phyloP scores from a whole-genome alignment of 1,140 invertebrate species.

The Zophobas atratus region DNA sequence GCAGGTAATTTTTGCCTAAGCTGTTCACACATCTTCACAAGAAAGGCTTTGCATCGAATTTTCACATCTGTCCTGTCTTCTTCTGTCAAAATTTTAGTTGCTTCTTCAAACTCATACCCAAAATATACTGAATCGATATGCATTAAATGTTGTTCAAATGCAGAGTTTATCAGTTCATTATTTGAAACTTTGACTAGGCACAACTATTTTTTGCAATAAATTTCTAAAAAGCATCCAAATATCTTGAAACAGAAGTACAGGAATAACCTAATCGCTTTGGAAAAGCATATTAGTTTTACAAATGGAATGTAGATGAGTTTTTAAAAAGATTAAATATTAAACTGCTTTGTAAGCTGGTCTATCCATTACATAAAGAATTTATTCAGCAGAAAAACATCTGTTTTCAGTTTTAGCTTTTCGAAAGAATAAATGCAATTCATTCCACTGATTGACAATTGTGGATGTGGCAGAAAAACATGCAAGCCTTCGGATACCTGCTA shows the following conservation, averaged over 20 bases:
- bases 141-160: conserved; percentile 1
- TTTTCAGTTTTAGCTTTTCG: neutral
- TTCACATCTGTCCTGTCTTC: neutral
- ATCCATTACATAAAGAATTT: conserved; percentile 10
- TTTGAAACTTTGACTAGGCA: conserved; percentile 12
- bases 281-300: conserved; percentile 14
- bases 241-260: conserved; percentile 22
- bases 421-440: neutral
- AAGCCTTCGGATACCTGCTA: conserved; percentile 1
- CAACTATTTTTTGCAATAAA: conserved; percentile 9
- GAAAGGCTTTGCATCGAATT: neutral
- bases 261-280: conserved; percentile 2
- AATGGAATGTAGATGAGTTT: neutral
- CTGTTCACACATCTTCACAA: neutral
- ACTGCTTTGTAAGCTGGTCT: conserved; percentile 6
- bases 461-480: neutral
- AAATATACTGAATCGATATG: neutral
- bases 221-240: neutral
- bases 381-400: conserved; percentile 7
- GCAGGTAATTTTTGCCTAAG: neutral
- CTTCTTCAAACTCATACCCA: conserved; percentile 10
- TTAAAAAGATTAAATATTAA: conserved; percentile 13
- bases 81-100: neutral
- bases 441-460: neutral
- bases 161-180: conserved; percentile 4